phyloP scores from a whole-genome alignment of 2,888 invertebrate species.

The Macropis europaea region DNA sequence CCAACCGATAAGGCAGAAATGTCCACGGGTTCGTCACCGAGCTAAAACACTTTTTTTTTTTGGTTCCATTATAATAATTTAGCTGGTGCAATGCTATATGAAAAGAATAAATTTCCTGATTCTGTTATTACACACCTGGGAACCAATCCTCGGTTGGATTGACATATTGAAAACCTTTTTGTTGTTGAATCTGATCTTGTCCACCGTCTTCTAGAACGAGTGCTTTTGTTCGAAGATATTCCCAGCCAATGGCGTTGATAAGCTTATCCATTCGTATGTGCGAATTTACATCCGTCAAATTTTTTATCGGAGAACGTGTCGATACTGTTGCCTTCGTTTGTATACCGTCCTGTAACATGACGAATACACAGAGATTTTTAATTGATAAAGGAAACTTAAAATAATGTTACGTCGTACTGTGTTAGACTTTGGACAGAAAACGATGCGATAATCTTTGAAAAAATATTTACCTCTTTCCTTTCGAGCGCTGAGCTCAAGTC shows the following conservation, averaged over 20 bases:
- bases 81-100: no score
- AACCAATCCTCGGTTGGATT: conserved; percentile 95
- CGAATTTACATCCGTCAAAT: conserved; percentile 88
- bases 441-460: neutral
- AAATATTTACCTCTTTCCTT: conserved; percentile 85
- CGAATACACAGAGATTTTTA: neutral
- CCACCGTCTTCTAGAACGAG: conserved; percentile 87
- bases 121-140: conserved; percentile 83
- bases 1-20: no score
- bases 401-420: neutral
- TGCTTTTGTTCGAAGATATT: conserved; percentile 89
- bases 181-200: conserved; percentile 85
- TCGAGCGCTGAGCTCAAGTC: conserved; percentile 87
- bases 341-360: conserved; percentile 86
- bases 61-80: no score
- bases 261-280: conserved; percentile 87
- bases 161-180: conserved; percentile 91
- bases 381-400: neutral
- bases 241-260: conserved; percentile 90
- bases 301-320: conserved; percentile 89
- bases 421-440: conserved; percentile 5
- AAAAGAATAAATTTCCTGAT: neutral
- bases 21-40: no score
- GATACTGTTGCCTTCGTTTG: conserved; percentile 92
- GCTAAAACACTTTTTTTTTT: no score